phyloP scores from a whole-genome alignment of 2,797 vertebrate genomes.

The Anableps anableps region DNA sequence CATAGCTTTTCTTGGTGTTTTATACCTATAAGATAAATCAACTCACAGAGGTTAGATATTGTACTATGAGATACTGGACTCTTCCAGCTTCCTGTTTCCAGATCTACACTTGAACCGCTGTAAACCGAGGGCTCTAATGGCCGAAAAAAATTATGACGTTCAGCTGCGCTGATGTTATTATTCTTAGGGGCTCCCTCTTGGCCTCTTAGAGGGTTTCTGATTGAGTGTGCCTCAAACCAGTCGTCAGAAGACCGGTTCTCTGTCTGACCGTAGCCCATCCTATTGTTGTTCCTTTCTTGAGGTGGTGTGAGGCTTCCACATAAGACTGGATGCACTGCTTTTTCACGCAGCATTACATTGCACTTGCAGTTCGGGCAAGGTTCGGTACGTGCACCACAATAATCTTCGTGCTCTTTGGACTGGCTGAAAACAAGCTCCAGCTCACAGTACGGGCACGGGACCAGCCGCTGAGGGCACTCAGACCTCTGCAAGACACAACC shows the following conservation, averaged over 20 bases:
- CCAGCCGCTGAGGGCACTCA: conserved; percentile 87
- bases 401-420: conserved; percentile 91
- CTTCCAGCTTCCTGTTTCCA: conserved; percentile 66
- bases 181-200: conserved; percentile 79
- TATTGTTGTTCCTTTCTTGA: conserved; percentile 74
- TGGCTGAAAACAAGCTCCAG: conserved; percentile 89
- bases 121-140: conserved; percentile 69
- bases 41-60: conserved; percentile 78
- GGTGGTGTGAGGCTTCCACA: conserved; percentile 81
- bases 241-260: conserved; percentile 66
- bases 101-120: conserved; percentile 61
- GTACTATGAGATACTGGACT: conserved; percentile 65
- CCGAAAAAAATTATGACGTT: conserved; percentile 61
- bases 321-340: conserved; percentile 83
- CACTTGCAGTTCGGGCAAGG: conserved; percentile 85
- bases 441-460: conserved; percentile 91
- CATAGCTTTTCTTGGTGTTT: background rate
- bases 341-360: conserved; percentile 89
- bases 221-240: conserved; percentile 77
- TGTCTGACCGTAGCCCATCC: conserved; percentile 49
- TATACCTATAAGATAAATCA: background rate
- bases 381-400: conserved; percentile 94
- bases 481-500: conserved; percentile 62
- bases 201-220: conserved; percentile 72
- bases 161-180: conserved; percentile 62